Percentiles rank a stretch among this genome's conserved stretches.
These are phyloP conservation scores for Ips nitidus DNA, from an alignment of 1,140 invertebrate species.

Conservation along the genomic window DNA sequence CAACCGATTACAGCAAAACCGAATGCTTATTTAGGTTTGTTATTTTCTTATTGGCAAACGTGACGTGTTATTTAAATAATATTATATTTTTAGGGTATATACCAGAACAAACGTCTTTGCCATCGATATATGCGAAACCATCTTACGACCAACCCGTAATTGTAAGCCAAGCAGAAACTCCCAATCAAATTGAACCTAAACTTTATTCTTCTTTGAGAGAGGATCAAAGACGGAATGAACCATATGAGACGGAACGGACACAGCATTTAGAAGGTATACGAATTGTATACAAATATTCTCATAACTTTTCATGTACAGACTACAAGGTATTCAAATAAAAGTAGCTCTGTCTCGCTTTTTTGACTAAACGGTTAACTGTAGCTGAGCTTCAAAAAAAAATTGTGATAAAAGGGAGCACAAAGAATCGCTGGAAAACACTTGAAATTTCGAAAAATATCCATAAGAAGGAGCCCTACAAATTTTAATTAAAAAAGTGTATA, in stretches of 20 bases:
- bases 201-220: conserved; percentile 15
- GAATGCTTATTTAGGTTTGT: conserved; percentile 44
- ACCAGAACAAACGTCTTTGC: conserved; percentile 26
- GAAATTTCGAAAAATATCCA: too few relatives aligned
- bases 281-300: background rate
- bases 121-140: conserved; percentile 22
- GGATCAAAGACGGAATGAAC: conserved; percentile 6
- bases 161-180: conserved; percentile 9
- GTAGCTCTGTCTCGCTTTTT: too few relatives aligned
- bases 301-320: background rate
- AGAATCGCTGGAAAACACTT: too few relatives aligned
- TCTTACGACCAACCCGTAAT: conserved; percentile 10
- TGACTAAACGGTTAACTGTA: too few relatives aligned
- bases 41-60: conserved; percentile 1
- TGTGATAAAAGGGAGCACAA: too few relatives aligned
- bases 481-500: too few relatives aligned
- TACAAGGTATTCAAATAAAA: too few relatives aligned
- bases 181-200: conserved; percentile 30
- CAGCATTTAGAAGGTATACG: conserved; percentile 7
- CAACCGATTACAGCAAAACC: conserved; percentile 54
- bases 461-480: too few relatives aligned
- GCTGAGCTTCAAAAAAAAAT: too few relatives aligned
- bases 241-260: conserved; percentile 20
- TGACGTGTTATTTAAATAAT: too few relatives aligned
- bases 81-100: conserved; percentile 10